Evolutionary conservation across 2,797 vertebrate genomes (phyloP).

Genomic region (Acrocephalus scirpaceus): DNA sequence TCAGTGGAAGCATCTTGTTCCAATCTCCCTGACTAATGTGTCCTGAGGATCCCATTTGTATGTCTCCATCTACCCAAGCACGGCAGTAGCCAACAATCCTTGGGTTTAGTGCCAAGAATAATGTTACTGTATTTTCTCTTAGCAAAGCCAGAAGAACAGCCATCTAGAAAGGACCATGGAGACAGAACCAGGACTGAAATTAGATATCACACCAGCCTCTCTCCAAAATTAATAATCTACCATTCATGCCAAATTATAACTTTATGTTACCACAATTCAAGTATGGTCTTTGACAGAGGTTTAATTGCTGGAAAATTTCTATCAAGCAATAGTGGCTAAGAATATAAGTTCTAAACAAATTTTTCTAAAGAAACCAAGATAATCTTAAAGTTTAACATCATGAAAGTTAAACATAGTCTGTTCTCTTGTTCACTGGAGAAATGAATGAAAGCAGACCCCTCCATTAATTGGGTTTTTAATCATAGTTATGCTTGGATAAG

Average conservation of each 20-base stretch:
- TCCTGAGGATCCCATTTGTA: neutral
- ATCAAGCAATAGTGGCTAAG: neutral
- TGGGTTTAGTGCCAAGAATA: neutral
- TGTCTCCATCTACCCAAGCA: neutral
- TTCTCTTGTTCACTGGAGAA: neutral
- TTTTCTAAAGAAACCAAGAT: neutral
- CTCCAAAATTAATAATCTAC: neutral
- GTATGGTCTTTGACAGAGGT: neutral
- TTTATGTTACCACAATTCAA: neutral
- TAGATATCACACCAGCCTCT: neutral
- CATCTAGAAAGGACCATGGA: neutral
- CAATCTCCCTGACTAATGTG: neutral
- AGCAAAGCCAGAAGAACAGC: neutral
- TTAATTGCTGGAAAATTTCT: neutral
- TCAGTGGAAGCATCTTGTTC: neutral
- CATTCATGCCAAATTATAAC: neutral
- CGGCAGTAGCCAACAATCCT: neutral
- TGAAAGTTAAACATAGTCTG: neutral
- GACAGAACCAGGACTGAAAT: neutral
- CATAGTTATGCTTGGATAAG: neutral
- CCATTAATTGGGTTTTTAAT: neutral
- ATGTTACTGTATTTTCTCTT: neutral
- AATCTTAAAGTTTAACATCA: neutral
- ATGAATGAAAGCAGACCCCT: neutral
- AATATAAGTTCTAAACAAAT: neutral